These are phyloP conservation scores for Bradypodion pumilum DNA, from an alignment of 2,797 vertebrate genomes.

Conservation along the genomic window DNA sequence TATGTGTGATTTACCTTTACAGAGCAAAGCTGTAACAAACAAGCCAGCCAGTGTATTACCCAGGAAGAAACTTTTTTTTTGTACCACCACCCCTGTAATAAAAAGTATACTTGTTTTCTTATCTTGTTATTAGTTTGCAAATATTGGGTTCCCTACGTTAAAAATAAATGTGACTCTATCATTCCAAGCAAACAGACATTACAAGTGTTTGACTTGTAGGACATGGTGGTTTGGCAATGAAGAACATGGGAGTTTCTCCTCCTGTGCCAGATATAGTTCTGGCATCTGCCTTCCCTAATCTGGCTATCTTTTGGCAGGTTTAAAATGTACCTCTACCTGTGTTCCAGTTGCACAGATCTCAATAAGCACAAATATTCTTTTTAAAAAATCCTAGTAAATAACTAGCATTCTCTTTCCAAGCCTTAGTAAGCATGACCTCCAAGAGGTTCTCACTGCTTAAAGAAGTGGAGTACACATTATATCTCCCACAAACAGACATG, in stretches of 20 bases:
- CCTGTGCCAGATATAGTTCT: background rate
- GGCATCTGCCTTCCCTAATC: background rate
- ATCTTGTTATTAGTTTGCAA: background rate
- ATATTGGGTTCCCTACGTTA: background rate
- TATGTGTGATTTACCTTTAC: background rate
- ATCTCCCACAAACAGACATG: background rate
- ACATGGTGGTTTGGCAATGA: background rate
- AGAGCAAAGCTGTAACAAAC: background rate
- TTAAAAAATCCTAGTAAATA: too few relatives aligned
- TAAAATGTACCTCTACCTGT: background rate
- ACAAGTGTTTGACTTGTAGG: background rate
- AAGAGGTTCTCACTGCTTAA: background rate
- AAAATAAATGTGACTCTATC: background rate
- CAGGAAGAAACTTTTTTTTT: background rate
- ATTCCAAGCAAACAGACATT: background rate
- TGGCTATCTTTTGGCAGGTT: background rate
- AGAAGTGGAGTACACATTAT: background rate
- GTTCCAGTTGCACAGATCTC: background rate
- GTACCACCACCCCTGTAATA: too few relatives aligned
- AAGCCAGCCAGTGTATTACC: background rate
- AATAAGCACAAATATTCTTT: background rate
- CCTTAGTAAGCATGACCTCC: background rate
- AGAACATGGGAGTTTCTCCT: background rate
- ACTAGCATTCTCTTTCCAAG: background rate
- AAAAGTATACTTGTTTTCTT: constrained; percentile 1